Evolutionary conservation across 1,140 invertebrate species (phyloP).

Genomic region (Ephestia elutella): DNA sequence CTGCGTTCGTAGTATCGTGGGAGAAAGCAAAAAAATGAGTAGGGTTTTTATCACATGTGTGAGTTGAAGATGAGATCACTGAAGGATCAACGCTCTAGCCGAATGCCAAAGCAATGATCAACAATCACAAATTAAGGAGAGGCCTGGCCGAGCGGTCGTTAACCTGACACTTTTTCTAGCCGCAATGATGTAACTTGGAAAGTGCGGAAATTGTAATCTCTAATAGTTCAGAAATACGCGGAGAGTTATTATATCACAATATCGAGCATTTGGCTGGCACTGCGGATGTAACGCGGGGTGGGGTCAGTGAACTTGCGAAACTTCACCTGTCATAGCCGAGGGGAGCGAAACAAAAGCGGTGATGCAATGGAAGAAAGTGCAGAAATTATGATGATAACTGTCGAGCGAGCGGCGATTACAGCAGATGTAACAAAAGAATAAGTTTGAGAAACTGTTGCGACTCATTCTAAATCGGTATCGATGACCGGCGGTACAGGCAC

Average conservation of each 20-base stretch:
- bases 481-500: slow-evolving; percentile 19
- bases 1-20: not conserved
- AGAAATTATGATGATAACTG: slow-evolving; percentile 36
- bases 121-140: slow-evolving; percentile 42
- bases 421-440: slow-evolving; percentile 28
- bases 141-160: slow-evolving; percentile 49
- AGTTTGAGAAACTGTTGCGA: slow-evolving; percentile 43
- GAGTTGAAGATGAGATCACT: slow-evolving; percentile 57
- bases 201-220: slow-evolving; percentile 68
- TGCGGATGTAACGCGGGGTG: slow-evolving; percentile 44
- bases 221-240: slow-evolving; percentile 39
- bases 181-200: slow-evolving; percentile 66
- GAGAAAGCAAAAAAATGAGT: slow-evolving; percentile 8
- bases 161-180: slow-evolving; percentile 53
- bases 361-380: slow-evolving; percentile 55
- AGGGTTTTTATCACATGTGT: not conserved
- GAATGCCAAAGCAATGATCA: slow-evolving; percentile 57
- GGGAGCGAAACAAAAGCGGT: slow-evolving; percentile 46
- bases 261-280: slow-evolving; percentile 36
- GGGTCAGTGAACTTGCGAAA: slow-evolving; percentile 70
- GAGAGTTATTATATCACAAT: slow-evolving; percentile 55
- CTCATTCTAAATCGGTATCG: slow-evolving; percentile 36
- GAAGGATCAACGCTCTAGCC: slow-evolving; percentile 63
- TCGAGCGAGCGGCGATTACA: slow-evolving; percentile 16
- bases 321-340: slow-evolving; percentile 58